A percentile compares a stretch with the other conserved stretches of the same genome.
These are phyloP conservation scores for Ericerus pela DNA, from an alignment of 1,140 invertebrate species.

Conservation along the genomic window DNA sequence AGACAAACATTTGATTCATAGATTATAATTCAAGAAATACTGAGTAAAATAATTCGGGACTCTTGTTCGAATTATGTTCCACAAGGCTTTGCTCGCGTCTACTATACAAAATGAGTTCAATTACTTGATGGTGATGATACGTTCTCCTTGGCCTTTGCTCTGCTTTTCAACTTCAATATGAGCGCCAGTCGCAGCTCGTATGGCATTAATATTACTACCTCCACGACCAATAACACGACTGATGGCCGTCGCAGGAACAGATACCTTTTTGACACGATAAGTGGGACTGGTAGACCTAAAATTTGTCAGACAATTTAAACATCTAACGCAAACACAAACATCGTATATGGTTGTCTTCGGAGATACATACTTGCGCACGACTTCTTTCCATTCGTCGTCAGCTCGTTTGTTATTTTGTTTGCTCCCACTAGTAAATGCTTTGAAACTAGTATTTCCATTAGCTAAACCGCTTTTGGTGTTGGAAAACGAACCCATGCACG, in stretches of 20 bases:
- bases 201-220: conserved; percentile 93
- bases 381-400: conserved; percentile 95
- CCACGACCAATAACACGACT: conserved; percentile 89
- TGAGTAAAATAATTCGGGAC: no score
- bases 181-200: conserved; percentile 81
- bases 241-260: conserved; percentile 83
- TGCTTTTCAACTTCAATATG: conserved; percentile 97
- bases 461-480: background rate
- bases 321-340: no score
- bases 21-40: no score
- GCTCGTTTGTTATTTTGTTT: conserved; percentile 29
- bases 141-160: conserved; percentile 80
- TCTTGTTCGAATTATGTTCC: no score
- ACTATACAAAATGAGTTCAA: conserved; percentile 25
- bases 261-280: conserved; percentile 59
- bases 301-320: background rate
- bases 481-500: background rate
- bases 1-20: no score
- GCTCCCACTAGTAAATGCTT: conserved; percentile 7
- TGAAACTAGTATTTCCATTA: background rate
- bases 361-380: conserved; percentile 62
- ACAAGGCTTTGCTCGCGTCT: no score
- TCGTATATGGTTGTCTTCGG: no score
- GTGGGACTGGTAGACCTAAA: conserved; percentile 32
- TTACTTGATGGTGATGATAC: conserved; percentile 87